Percentiles rank a stretch among this genome's conserved stretches.
Evolutionary conservation across 2,113 vertebrate species (phyloP).

Genomic region (Paralichthys olivaceus): DNA sequence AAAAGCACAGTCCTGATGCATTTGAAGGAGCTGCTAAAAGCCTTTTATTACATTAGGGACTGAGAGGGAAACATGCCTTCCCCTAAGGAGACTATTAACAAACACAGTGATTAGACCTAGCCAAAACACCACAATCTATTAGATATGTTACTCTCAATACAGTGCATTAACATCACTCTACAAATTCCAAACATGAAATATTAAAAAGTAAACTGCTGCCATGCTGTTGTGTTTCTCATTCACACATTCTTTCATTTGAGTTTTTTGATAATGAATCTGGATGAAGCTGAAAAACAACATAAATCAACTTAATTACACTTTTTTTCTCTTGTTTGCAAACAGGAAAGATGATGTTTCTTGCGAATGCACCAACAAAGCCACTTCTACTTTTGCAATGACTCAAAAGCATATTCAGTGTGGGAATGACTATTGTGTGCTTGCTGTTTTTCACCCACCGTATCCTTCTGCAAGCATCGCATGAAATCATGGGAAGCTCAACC

Average conservation of each 20-base stretch:
- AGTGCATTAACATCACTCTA: slow-evolving; percentile 35
- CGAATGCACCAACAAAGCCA: background rate
- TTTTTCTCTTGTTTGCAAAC: slow-evolving; percentile 3
- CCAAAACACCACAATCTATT: slow-evolving; percentile 46
- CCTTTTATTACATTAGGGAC: slow-evolving; percentile 76
- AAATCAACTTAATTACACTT: slow-evolving; percentile 34
- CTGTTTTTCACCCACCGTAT: slow-evolving; percentile 25
- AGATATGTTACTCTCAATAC: slow-evolving; percentile 36
- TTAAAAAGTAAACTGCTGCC: slow-evolving; percentile 28
- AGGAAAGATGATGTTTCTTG: slow-evolving; percentile 5
- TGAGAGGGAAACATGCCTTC: slow-evolving; percentile 53
- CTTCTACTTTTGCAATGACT: slow-evolving; percentile 24
- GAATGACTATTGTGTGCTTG: slow-evolving; percentile 12
- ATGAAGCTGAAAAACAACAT: slow-evolving; percentile 14
- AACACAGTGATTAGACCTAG: slow-evolving; percentile 66
- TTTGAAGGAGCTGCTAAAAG: slow-evolving; percentile 80
- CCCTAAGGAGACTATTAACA: slow-evolving; percentile 71
- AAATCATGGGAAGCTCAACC: slow-evolving; percentile 30
- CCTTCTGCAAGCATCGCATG: slow-evolving; percentile 12
- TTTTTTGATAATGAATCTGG: slow-evolving; percentile 28
- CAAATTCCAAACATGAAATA: slow-evolving; percentile 46
- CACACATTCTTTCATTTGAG: slow-evolving; percentile 19
- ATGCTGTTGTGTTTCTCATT: slow-evolving; percentile 25
- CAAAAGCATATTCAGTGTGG: slow-evolving; percentile 12
- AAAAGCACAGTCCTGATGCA: slow-evolving; percentile 71